Base-by-base conservation (phyloP, 2,888 invertebrate species). In the Euzophera pinguis region DNA sequence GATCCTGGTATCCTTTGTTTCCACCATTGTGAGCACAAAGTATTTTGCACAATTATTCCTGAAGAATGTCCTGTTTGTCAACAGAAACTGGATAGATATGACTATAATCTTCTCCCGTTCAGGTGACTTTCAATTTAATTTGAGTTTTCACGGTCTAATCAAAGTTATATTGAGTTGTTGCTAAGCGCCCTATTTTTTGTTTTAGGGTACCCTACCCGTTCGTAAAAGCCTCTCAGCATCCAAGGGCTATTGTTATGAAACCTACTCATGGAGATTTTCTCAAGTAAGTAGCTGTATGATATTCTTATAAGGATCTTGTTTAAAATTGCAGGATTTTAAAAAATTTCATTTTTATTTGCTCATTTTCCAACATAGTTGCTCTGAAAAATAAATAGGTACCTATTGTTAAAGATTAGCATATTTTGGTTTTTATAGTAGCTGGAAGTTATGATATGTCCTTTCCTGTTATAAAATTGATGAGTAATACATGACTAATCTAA, bases 191-290 rank as follows among this genome's bases (percentile, higher is more conserved):
- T 16, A 29, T 50, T 50, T 41, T 39, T 39, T 69, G 53, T 92
- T 92, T 59, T 81, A 93, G 93, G 78, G 91, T 98, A 72, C 97
- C 97, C 59, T 96, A 95, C 90, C 98, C 98, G 43, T 97, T 97
- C 78, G 92, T 94, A 51, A 92, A 94, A 79, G 97, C 97, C 50
- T 92, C 92, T 51, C 94, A 96, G 72, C 93, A 95, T 84, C 94
- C 95, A 32, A 95, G 95, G 70, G 93, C 95, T 45, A 92, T 98
- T 64, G 93, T 97, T 41, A 93, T 98, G 76, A 96, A 95, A 80
- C 97, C 98, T 53, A 97, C 98, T 3, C 91, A 91, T 58, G 98
- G 98, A 49, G 95, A 95, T 90, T 98, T 98, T 83, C 91, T 98
- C 54, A 94, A 95, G 96, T 95, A 90, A 92, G 93, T 66, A 53